These are phyloP conservation scores for Yponomeuta malinellus DNA, from an alignment of 2,888 invertebrate genomes.

Conservation along the genomic window DNA sequence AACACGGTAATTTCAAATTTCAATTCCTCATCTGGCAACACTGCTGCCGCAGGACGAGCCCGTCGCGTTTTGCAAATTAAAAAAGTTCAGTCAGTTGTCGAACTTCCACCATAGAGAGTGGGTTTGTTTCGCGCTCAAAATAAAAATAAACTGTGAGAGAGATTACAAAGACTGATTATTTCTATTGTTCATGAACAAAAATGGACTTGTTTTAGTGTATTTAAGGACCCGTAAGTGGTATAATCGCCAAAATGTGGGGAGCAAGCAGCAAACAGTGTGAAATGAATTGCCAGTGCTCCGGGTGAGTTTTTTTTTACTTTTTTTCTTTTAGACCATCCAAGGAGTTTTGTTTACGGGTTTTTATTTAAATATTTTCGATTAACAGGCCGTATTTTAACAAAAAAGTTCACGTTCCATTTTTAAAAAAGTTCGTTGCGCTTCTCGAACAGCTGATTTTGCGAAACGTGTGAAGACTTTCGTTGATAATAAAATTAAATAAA, in stretches of 20 bases:
- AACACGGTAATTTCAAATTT: too few species aligned
- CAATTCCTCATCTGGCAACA: too few species aligned
- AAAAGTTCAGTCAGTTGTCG: slow-evolving; percentile 34
- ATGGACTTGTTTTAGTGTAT: slow-evolving; percentile 21
- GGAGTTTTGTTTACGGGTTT: slow-evolving; percentile 3
- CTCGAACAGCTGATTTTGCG: too few species aligned
- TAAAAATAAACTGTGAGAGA: slow-evolving; percentile 32
- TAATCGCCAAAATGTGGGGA: slow-evolving; percentile 55
- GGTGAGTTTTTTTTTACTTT: slow-evolving; percentile 40
- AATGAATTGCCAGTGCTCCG: slow-evolving; percentile 62
- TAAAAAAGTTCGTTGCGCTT: too few species aligned
- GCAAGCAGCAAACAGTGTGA: slow-evolving; percentile 60
- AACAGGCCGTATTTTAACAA: too few species aligned
- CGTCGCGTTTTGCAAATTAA: slow-evolving; percentile 21
- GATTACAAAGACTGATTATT: slow-evolving; percentile 33
- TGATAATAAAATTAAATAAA: too few species aligned
- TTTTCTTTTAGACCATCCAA: neutral
- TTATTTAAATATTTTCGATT: too few species aligned
- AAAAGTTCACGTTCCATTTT: too few species aligned
- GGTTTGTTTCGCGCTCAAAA: slow-evolving; percentile 19
- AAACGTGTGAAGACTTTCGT: too few species aligned
- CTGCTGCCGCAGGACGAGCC: slow-evolving; percentile 29
- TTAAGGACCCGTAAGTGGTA: slow-evolving; percentile 43
- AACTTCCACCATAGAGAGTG: slow-evolving; percentile 25
- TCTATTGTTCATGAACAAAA: neutral